Base-by-base conservation (phyloP, 1,140 invertebrate genomes). In the Hyposmocoma kahamanoa region DNA sequence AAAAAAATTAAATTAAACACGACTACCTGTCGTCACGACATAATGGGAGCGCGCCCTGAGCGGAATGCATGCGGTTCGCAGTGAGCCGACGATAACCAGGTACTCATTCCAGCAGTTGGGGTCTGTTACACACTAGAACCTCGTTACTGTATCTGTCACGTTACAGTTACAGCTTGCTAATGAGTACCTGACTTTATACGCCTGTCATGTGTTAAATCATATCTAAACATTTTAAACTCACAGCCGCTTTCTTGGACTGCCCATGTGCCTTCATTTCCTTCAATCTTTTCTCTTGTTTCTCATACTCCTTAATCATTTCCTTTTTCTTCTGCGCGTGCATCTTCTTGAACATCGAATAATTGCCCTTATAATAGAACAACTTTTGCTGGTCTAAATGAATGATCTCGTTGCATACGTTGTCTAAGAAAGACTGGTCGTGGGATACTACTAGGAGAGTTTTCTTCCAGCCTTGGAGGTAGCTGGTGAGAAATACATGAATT, bases 391-490 rank as follows among this genome's bases (percentile, higher is more conserved):
- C 97, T 45, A 99, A 87, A 84, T 99, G 98, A 52, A 99, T 97
- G 36, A 99, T 96, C 87, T 99, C 98, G 56, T 98, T 98, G 78
- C 98, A 99, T 2, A 99, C 97, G 74, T 99, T 99, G 76, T 99
- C 98, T 47, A 99, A 92, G 88, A 99, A 99, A 70, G 96, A 98
- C 82, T 99, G 97, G 88, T 99, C 98, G 90, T 99, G 98, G 66
- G 98, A 99, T 9, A 99, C 98, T 49, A 99, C 95, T 2, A 99
- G 76, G 1, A 99, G 84, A 0, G 98, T 99, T 71, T 99, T 99
- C 80, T 99, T 98, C 98, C 98, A 99, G 1, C 90, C 91, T 89
- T 99, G 97, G 11, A 99, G 87, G 84, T 99, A 99, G 77, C 92
- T 94, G 61, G 28, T 81, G 84, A n/a, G n/a, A n/a, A n/a, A n/a